Percentiles rank a stretch among this genome's conserved stretches.
These are phyloP conservation scores for Leptinotarsa lineolata DNA, from an alignment of 1,140 invertebrate species.

Conservation along the genomic window DNA sequence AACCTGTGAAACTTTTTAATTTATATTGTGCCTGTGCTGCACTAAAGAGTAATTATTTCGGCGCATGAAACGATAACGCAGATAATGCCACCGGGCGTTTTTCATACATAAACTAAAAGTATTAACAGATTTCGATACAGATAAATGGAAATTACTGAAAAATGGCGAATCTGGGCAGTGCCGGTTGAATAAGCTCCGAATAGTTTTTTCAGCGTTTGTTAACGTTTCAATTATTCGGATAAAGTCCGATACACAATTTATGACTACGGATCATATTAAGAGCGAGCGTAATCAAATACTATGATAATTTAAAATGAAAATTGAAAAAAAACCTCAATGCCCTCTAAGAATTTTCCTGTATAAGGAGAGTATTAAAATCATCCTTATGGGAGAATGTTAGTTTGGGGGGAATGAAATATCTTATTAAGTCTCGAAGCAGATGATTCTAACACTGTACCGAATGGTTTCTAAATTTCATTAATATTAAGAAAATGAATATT, in stretches of 20 bases:
- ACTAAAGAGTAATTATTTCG: conserved; percentile 6
- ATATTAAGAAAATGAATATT: no score
- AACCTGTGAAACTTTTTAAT: conserved; percentile 8
- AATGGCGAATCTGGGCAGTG: neutral
- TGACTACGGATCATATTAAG: neutral
- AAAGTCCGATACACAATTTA: neutral
- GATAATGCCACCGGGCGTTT: conserved; percentile 1
- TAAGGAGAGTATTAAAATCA: no score
- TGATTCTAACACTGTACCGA: no score
- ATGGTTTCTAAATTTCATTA: no score
- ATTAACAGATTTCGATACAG: neutral
- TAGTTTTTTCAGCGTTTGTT: neutral
- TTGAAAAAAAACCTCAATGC: no score
- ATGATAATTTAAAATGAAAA: no score
- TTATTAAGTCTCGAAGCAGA: no score
- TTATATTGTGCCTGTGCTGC: conserved; percentile 5
- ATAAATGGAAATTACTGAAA: conserved; percentile 3
- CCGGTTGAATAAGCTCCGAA: neutral
- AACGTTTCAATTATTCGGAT: neutral
- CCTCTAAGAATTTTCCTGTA: no score
- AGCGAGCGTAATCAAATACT: neutral
- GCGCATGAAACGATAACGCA: conserved; percentile 2
- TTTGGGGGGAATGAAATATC: no score
- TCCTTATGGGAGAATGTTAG: no score
- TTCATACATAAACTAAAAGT: neutral